Percentiles rank a stretch among this genome's conserved stretches.
Evolutionary conservation across 2,888 invertebrate species (phyloP).

Genomic region (Anagyrus pseudococci): DNA sequence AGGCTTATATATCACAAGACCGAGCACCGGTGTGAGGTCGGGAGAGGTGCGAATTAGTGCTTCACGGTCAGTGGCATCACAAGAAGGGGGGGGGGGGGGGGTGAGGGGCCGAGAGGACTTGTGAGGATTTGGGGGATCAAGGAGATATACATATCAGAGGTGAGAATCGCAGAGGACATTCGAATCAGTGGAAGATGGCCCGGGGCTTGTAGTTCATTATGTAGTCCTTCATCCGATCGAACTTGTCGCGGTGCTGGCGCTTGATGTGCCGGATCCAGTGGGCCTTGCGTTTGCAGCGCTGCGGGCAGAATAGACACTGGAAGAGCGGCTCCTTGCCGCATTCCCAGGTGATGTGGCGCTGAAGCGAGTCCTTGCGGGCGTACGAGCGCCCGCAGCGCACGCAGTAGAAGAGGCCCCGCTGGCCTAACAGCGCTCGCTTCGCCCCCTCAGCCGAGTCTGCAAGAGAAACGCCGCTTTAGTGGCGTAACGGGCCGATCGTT

Average conservation of each 20-base stretch:
- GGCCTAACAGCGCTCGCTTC: conserved; percentile 9
- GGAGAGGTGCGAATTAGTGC: too few species aligned
- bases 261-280: conserved; percentile 66
- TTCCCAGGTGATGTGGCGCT: conserved; percentile 66
- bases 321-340: conserved; percentile 65
- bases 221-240: conserved; percentile 61
- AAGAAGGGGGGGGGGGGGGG: too few species aligned
- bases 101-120: too few species aligned
- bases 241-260: conserved; percentile 65
- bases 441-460: neutral
- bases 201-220: conserved; percentile 39
- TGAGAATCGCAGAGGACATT: too few species aligned
- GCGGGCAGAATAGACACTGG: conserved; percentile 62
- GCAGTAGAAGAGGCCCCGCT: conserved; percentile 64
- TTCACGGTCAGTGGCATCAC: too few species aligned
- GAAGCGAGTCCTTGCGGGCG: conserved; percentile 60
- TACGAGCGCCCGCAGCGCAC: conserved; percentile 34
- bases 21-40: too few species aligned
- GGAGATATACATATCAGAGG: too few species aligned
- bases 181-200: too few species aligned
- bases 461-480: too few species aligned
- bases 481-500: neutral
- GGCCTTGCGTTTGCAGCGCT: conserved; percentile 60
- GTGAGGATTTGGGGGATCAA: too few species aligned
- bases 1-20: too few species aligned